Base-by-base conservation (phyloP, 2,888 invertebrate species). In the Limnephilus auricula region DNA sequence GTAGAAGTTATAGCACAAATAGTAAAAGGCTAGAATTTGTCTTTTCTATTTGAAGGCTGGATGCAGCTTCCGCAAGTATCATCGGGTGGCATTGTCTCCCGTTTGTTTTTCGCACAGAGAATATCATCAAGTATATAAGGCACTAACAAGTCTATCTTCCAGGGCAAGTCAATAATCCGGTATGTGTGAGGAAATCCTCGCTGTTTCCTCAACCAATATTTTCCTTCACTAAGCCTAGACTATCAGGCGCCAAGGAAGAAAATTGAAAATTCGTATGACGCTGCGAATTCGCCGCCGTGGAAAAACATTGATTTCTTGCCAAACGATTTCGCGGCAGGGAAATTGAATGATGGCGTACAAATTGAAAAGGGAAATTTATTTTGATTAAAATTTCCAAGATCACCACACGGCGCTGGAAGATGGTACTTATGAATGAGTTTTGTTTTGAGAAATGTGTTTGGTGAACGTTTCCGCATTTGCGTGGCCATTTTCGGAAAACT, bases 181-280 rank as follows among this genome's bases (percentile, higher is more conserved):
- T 37, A 80, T 88, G 80, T 90, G 80, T 88, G 89, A 82, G 79
- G 45, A 89, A 89, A 82, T 50, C 89, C 78, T 87, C 87, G 34
- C 50, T 45, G 50, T 88, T 80, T 50, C 79, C 90, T 86, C 31
- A 30, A 37, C 87, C 45, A 50, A 90, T 88, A 90, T 90, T 87
- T 90, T 90, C 88, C 79, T 80, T 82, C 45, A 31, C 90, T 90
- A 90, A 90, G 90, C 88, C 90, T 50, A 45, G 88, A 79, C 80
- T 90, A 87, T 90, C 88, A 87, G 45, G 50, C 50, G 88, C 87
- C 80, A 40, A 88, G 80, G 87, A 82, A 31, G 88, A 88, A 90
- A 90, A 90, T 90, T 90, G 90, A 88, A 90, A 90, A 88, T 90
- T 90, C 87, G 90, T 90, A 90, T 90, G 90, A 79, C 86, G 79